Evolutionary conservation across 2,888 invertebrate genomes (phyloP), one percentile per base, ranked within the genome.

Genomic region (Dynastes grantii): DNA sequence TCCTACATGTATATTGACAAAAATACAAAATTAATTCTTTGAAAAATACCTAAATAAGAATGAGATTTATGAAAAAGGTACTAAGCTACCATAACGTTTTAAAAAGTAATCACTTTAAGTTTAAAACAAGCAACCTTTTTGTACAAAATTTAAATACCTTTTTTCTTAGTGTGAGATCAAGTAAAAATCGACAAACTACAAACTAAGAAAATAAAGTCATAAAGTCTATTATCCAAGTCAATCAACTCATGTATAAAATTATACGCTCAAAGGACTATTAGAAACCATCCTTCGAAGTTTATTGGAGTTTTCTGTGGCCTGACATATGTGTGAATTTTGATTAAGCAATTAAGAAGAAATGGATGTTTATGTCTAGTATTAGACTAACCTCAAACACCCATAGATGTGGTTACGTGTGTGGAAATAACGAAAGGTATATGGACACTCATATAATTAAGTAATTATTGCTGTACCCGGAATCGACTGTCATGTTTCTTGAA

Each of bases 321-420:
- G 53, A 51, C 55, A 32, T 22, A 0, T 70, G 6, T 53, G 70
- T 70, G 55, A 70, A 70, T 70, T 70, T 70, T 70, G 8, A 70
- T 70, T 70, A 70, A 70, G 70, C 70, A 70, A 70, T 70, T 53
- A 70, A 70, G 32, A 29, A 70, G n/a, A 29, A 70, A 53, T 53
- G 29, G 11, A 53, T 29, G 53, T 13, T 53, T 29, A 70, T 29
- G 9, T 27, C 8, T 27, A 67, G 22, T 27, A 70, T 51, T 51
- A 70, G 13, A 51, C 49, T 51, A 53, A 70, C 53, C 53, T 53
- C 32, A 53, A 32, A 53, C 32, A 13, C 49, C 5, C 53, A 55
- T 70, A 11, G 16, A 8, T 70, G 16, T 51, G 32, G 53, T 37
- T 51, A 70, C n/a, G 55, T n/a, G 29, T 13, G 70, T 70, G 55